phyloP scores from a whole-genome alignment of 2,797 vertebrate genomes.

The Oryzias sinensis region DNA sequence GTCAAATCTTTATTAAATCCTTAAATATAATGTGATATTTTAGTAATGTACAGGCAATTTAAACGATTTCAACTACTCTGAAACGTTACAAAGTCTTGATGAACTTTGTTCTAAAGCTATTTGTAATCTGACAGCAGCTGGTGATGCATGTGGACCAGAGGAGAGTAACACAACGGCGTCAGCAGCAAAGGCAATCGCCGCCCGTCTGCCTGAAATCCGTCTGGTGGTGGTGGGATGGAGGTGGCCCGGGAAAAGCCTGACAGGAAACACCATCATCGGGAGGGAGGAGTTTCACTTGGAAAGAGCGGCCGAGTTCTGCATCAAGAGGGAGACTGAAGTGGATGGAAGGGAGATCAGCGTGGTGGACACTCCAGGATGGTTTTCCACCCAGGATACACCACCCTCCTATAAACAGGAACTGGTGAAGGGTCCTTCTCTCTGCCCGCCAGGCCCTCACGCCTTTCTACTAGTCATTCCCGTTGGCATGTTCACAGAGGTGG shows the following conservation, averaged over 20 bases:
- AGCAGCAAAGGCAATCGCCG: constrained; percentile 34
- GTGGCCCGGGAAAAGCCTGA: constrained; percentile 85
- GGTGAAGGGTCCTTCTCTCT: constrained; percentile 65
- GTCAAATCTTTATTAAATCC: too few relatives aligned
- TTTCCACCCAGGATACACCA: constrained; percentile 70
- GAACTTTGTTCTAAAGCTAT: background rate
- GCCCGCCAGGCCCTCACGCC: constrained; percentile 77
- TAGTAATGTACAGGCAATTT: too few relatives aligned
- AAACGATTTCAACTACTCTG: too few relatives aligned
- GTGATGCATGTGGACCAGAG: constrained; percentile 28
- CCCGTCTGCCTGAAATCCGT: constrained; percentile 67
- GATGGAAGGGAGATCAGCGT: constrained; percentile 66
- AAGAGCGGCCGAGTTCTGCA: constrained; percentile 74
- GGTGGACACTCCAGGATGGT: constrained; percentile 84
- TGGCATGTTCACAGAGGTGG: constrained; percentile 80
- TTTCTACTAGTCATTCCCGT: constrained; percentile 80
- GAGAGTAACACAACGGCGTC: constrained; percentile 39
- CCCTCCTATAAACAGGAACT: constrained; percentile 73
- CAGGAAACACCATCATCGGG: constrained; percentile 83
- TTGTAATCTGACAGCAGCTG: constrained; percentile 25
- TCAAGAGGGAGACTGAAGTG: constrained; percentile 63
- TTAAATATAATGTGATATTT: too few relatives aligned
- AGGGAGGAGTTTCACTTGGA: constrained; percentile 72
- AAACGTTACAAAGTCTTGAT: too few relatives aligned
- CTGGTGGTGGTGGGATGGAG: constrained; percentile 84